phyloP scores from a whole-genome alignment of 2,797 vertebrate species.

The Bufotes viridis region DNA sequence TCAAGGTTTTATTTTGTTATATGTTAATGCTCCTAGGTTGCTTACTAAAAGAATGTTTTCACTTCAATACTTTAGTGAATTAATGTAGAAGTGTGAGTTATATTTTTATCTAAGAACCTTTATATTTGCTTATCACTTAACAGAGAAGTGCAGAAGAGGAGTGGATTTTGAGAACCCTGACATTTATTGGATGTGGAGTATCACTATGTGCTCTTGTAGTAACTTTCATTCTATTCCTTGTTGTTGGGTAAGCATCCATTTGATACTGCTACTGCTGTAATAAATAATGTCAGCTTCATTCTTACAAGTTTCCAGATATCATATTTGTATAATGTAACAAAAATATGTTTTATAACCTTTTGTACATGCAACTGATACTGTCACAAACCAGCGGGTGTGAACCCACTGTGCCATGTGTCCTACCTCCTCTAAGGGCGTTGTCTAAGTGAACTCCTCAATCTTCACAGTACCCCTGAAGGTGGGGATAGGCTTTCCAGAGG shows the following conservation, averaged over 20 bases:
- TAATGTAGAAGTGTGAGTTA: not conserved
- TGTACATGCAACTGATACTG: not conserved
- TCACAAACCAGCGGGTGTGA: too few species aligned
- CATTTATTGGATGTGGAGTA: conserved; percentile 88
- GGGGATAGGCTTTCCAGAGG: too few species aligned
- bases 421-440: too few species aligned
- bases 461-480: too few species aligned
- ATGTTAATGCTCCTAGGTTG: not conserved
- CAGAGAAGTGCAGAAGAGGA: conserved; percentile 83
- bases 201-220: conserved; percentile 87
- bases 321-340: not conserved
- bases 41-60: not conserved
- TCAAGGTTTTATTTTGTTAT: not conserved
- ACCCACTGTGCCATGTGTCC: too few species aligned
- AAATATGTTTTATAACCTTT: not conserved
- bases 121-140: not conserved
- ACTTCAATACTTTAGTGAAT: not conserved
- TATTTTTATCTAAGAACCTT: not conserved
- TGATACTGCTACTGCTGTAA: not conserved
- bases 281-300: not conserved
- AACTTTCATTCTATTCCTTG: conserved; percentile 89
- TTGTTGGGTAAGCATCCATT: conserved; percentile 81
- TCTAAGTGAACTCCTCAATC: too few species aligned
- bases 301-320: not conserved
- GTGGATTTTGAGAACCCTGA: conserved; percentile 83